Percentiles rank a stretch among this genome's conserved stretches.
Conservation (phyloP, 2,797 vertebrate species). For the Smutsia gigantea region DNA sequence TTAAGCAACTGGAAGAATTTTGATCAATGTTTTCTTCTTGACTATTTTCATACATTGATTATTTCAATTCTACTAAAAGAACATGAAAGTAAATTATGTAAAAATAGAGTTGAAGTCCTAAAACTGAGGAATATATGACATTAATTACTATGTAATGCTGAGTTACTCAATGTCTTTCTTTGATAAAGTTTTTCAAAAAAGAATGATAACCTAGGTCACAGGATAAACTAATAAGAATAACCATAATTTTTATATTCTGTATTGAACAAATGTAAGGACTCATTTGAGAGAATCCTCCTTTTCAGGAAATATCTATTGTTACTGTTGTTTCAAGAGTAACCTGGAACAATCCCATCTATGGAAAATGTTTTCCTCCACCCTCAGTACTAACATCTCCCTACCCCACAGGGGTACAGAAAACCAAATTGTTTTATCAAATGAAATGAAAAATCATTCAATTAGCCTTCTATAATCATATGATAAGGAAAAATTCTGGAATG, state of each 20-base stretch:
- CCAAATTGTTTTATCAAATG: not conserved
- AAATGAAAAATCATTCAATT: not conserved
- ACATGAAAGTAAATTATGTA: not conserved
- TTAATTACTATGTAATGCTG: not conserved
- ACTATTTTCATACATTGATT: slow-evolving; percentile 11
- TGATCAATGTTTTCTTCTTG: not conserved
- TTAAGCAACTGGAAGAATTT: not conserved
- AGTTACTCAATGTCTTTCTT: not conserved
- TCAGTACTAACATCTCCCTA: not conserved
- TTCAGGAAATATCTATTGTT: not conserved
- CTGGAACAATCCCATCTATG: not conserved
- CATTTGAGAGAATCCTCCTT: not conserved
- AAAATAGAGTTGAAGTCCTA: not conserved
- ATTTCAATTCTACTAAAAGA: not conserved
- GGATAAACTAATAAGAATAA: not conserved
- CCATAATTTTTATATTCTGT: not conserved
- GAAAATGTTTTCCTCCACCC: not conserved
- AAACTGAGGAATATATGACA: not conserved
- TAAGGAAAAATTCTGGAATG: too few relatives aligned
- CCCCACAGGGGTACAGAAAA: not conserved
- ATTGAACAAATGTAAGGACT: not conserved
- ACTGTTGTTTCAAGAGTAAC: not conserved
- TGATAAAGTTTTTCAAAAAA: not conserved
- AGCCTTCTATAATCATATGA: not conserved
- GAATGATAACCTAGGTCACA: not conserved